Evolutionary conservation across 2,888 invertebrate genomes (phyloP), one percentile per base, ranked within the genome.

Genomic region (Fabriciana adippe): DNA sequence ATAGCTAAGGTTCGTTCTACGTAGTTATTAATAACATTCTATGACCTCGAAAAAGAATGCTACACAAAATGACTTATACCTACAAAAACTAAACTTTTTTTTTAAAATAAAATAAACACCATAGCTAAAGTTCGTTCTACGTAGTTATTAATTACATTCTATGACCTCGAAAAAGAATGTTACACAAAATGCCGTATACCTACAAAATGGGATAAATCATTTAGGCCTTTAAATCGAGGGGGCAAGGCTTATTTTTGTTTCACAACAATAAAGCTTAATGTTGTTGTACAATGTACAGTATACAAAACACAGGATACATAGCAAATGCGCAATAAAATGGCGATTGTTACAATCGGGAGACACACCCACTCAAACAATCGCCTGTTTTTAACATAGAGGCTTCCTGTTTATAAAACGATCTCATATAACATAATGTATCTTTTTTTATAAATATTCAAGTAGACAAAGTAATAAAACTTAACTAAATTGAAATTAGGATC

Each of bases 331-430:
- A 89, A 82, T 86, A 86, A 79, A 76, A 77, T 73, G 73, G 76
- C 78, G 79, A 81, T 78, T 81, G 78, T 81, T 80, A 85, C 86
- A 85, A 87, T 85, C 83, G 78, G 76, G 75, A 78, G 83, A 75
- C 87, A 86, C 89, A 75, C 90, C 90, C 84, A 86, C 88, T 73
- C 76, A 76, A 73, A 84, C 85, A 85, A 85, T 87, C 84, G 75
- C 79, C 80, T 79, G 81, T 87, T 84, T 18, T 81, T 78, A 84
- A 59, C 81, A 85, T 76, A 80, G 73, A 74, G 77, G 79, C 83
- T 89, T 90, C 91, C 91, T 88, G 90, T 88, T 83, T 87, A 83
- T 75, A 78, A n/a, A 48, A 41, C 1, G 13, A 31, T 48, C 11
- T 47, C 18, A 57, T n/a, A 21, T 26, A 48, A 18, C 15, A 47